phyloP scores from a whole-genome alignment of 1,140 invertebrate species.

The Leptopilina boulardi region DNA sequence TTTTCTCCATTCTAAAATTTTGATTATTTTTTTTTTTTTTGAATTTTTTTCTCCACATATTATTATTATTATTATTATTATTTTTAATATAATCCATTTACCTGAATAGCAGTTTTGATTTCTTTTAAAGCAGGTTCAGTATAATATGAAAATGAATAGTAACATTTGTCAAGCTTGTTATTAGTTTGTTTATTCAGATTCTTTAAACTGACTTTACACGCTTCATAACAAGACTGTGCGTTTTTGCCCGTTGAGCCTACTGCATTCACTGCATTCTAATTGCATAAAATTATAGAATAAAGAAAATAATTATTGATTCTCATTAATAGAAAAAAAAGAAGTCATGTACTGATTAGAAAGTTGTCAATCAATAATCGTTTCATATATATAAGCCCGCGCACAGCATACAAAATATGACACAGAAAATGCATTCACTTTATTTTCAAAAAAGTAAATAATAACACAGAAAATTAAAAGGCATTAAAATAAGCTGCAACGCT shows the following conservation, averaged over 20 bases:
- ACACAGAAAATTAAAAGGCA: no score
- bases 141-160: not conserved
- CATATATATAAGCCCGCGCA: not conserved
- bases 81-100: not conserved
- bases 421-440: not conserved
- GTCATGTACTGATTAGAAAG: constrained; percentile 5
- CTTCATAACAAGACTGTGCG: constrained; percentile 17
- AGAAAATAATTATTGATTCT: not conserved
- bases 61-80: not conserved
- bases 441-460: no score
- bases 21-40: not conserved
- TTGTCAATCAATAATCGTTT: not conserved
- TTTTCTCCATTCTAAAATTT: not conserved
- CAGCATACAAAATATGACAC: not conserved
- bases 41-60: not conserved
- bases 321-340: not conserved
- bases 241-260: not conserved
- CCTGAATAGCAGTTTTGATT: not conserved
- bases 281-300: constrained; percentile 15
- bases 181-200: constrained; percentile 12
- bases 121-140: not conserved
- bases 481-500: no score
- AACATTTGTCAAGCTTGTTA: not conserved
- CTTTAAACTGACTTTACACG: not conserved
- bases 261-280: constrained; percentile 12